Percentiles rank a stretch among this genome's conserved stretches.
These are phyloP conservation scores for Andrena bicolor DNA, from an alignment of 2,888 invertebrate genomes.

Conservation along the genomic window DNA sequence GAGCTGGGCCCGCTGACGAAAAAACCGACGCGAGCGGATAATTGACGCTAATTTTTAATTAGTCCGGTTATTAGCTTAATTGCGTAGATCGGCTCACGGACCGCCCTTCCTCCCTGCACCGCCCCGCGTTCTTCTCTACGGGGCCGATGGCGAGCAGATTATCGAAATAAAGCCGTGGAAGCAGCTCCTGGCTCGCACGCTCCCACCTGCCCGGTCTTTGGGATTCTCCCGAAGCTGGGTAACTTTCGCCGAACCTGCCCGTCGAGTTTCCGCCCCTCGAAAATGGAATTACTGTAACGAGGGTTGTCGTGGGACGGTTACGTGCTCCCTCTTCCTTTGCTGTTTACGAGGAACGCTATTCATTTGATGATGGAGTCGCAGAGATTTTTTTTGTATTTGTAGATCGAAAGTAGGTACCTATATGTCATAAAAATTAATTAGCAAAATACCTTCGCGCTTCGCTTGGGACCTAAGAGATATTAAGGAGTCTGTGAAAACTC, in stretches of 20 bases:
- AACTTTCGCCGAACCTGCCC: constrained; percentile 22
- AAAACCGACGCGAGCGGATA: background rate
- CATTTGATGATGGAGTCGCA: background rate
- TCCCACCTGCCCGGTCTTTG: constrained; percentile 13
- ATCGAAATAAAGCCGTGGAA: constrained; percentile 58
- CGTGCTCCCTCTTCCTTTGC: background rate
- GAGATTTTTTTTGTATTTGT: no score
- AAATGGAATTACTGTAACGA: constrained; percentile 64
- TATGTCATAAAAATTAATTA: no score
- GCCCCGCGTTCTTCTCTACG: no score
- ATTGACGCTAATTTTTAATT: constrained; percentile 46
- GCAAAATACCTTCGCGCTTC: no score
- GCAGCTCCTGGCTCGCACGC: constrained; percentile 30
- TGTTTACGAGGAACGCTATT: background rate
- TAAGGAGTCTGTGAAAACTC: no score
- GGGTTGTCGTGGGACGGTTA: background rate
- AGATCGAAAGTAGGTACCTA: no score
- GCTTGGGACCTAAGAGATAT: no score
- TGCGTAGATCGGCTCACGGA: background rate
- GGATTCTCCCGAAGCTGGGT: constrained; percentile 18
- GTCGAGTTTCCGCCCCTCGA: constrained; percentile 36
- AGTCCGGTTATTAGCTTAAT: constrained; percentile 33
- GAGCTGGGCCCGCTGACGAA: background rate
- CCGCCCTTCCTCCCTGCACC: background rate
- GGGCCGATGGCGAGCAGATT: constrained; percentile 6